A percentile compares a stretch with the other conserved stretches of the same genome.
Evolutionary conservation across 2,113 vertebrate genomes (phyloP).

Genomic region (Sphyrna mokarran): DNA sequence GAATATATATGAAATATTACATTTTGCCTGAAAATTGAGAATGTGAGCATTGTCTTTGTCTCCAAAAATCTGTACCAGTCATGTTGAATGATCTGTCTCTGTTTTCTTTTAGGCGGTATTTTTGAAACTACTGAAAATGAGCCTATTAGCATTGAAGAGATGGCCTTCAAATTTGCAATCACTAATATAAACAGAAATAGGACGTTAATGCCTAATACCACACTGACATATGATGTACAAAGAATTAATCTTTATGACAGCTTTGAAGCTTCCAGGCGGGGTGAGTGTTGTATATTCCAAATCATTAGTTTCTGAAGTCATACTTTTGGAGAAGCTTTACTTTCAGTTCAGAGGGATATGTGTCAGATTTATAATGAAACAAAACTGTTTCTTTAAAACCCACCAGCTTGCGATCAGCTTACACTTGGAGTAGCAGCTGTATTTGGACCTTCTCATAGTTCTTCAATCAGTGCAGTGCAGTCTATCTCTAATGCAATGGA

Average conservation of each 20-base stretch:
- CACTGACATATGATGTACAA: constrained; percentile 96
- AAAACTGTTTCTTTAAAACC: constrained; percentile 25
- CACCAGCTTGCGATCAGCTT: constrained; percentile 86
- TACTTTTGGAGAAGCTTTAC: neutral
- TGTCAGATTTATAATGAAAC: neutral
- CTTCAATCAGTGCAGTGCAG: constrained; percentile 90
- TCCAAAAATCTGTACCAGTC: neutral
- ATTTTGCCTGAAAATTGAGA: too few relatives aligned
- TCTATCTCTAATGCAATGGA: constrained; percentile 96
- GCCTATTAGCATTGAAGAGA: constrained; percentile 86
- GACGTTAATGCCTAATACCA: constrained; percentile 95
- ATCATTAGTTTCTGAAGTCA: neutral
- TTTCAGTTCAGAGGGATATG: neutral
- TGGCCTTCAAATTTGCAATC: constrained; percentile 97
- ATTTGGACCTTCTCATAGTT: constrained; percentile 90
- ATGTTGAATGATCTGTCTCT: constrained; percentile 46
- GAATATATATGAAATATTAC: too few relatives aligned
- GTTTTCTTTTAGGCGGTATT: constrained; percentile 79
- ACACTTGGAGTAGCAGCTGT: constrained; percentile 88
- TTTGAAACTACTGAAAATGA: constrained; percentile 96
- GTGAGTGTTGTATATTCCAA: constrained; percentile 54
- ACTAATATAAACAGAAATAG: constrained; percentile 94
- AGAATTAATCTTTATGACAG: constrained; percentile 96
- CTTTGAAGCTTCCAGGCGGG: constrained; percentile 92
- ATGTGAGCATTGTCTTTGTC: neutral